These are phyloP conservation scores for Tetraodon nigroviridis DNA, from an alignment of 2,113 vertebrate species.

Conservation along the genomic window DNA sequence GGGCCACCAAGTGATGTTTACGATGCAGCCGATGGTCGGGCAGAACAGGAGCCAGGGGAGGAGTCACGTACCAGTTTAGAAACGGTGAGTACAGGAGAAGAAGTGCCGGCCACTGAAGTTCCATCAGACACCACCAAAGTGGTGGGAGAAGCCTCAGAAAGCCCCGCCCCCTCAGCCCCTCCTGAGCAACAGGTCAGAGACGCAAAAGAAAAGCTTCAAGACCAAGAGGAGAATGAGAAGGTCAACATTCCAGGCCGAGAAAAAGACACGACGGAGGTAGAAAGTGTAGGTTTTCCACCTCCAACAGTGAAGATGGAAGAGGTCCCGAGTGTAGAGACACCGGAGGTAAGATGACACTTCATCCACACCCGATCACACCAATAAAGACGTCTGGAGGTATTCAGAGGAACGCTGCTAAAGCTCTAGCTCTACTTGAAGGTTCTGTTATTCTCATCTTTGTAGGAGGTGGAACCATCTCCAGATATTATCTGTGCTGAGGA, in stretches of 20 bases:
- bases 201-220: neutral
- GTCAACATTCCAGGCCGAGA: neutral
- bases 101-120: neutral
- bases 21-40: neutral
- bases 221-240: neutral
- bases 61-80: neutral
- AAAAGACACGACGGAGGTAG: neutral
- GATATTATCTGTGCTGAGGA: neutral
- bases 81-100: neutral
- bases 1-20: neutral
- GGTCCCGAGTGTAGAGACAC: neutral
- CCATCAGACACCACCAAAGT: neutral
- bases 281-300: neutral
- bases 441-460: neutral
- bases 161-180: neutral
- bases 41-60: neutral
- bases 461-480: conserved; percentile 7
- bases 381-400: no score
- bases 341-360: conserved; percentile 26
- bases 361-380: neutral
- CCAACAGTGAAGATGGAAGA: neutral
- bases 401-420: no score
- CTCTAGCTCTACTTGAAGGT: no score
- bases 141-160: neutral
- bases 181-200: neutral